A percentile compares a stretch with the other conserved stretches of the same genome.
Conservation (phyloP, 2,888 invertebrate genomes). For the Bombyx huttoni region DNA sequence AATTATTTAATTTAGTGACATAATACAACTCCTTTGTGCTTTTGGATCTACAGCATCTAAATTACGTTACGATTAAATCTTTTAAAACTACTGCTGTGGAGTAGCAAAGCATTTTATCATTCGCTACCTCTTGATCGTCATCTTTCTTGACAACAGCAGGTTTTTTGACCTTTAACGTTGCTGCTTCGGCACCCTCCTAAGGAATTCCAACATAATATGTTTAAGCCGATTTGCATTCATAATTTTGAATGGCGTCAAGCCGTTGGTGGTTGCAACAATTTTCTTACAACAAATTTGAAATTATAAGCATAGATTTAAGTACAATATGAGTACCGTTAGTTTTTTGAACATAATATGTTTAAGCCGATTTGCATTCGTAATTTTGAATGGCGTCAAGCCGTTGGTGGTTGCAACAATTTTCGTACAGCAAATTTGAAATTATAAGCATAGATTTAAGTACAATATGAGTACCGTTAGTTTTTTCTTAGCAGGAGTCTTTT, state of each 20-base stretch:
- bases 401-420: background rate
- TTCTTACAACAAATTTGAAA: background rate
- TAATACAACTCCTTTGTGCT: constrained; percentile 25
- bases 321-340: constrained; percentile 44
- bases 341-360: constrained; percentile 32
- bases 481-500: constrained; percentile 67
- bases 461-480: constrained; percentile 52
- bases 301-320: background rate
- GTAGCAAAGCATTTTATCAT: constrained; percentile 13
- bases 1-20: constrained; percentile 22
- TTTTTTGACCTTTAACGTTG: constrained; percentile 63
- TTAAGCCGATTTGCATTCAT: background rate
- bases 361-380: background rate
- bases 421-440: background rate
- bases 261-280: background rate
- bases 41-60: constrained; percentile 9
- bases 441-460: background rate
- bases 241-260: too few species aligned
- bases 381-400: background rate
- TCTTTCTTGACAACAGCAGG: constrained; percentile 59
- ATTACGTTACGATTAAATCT: constrained; percentile 15
- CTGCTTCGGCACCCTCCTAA: constrained; percentile 61
- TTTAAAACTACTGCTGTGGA: constrained; percentile 16
- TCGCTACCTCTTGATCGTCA: constrained; percentile 51
- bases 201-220: constrained; percentile 10